Conservation (phyloP, 2,797 vertebrate species). For the Acropternis orthonyx region DNA sequence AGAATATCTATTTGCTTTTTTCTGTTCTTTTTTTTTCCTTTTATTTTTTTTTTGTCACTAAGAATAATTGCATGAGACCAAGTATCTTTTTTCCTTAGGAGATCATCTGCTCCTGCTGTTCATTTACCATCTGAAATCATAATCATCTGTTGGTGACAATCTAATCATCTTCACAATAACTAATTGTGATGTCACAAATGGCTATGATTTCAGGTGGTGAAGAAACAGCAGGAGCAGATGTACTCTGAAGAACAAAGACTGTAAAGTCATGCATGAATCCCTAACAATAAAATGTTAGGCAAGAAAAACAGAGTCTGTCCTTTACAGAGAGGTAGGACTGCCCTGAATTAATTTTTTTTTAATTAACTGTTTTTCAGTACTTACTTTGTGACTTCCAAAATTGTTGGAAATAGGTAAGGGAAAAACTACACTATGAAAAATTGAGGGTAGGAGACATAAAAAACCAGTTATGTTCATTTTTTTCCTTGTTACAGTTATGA, state of each 20-base stretch:
- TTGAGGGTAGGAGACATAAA: not conserved
- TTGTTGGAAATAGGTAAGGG: not conserved
- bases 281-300: conserved; percentile 59
- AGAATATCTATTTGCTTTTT: not conserved
- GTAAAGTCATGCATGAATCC: conserved; percentile 38
- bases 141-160: conserved; percentile 67
- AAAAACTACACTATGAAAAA: not conserved
- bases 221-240: conserved; percentile 74
- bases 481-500: not conserved
- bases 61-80: conserved; percentile 41
- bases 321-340: conserved; percentile 8
- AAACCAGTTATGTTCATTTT: not conserved
- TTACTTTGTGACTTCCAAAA: not conserved
- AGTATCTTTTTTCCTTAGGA: conserved; percentile 61
- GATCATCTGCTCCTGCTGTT: conserved; percentile 69
- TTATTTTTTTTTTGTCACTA: not conserved
- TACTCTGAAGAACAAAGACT: conserved; percentile 67
- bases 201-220: conserved; percentile 75
- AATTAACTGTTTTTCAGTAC: not conserved
- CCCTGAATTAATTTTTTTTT: not conserved
- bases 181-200: conserved; percentile 69
- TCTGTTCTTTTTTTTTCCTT: not conserved
- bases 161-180: conserved; percentile 64
- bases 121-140: conserved; percentile 72
- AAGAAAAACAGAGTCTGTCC: conserved; percentile 58